These are phyloP conservation scores for Sebastes kiyomatsui DNA, from an alignment of 2,797 vertebrate species.

Conservation along the genomic window DNA sequence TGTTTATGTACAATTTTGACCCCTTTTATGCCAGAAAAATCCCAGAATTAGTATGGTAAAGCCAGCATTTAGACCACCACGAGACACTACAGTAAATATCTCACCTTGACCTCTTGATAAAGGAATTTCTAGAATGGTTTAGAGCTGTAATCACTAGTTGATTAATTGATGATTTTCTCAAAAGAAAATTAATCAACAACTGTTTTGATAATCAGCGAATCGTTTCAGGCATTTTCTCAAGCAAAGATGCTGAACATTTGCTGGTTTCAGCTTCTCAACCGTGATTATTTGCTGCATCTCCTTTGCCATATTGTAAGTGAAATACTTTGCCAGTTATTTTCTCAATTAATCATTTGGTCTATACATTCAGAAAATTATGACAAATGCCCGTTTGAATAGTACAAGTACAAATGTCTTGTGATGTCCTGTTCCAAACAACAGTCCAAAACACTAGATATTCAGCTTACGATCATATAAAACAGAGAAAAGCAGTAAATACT, in stretches of 20 bases:
- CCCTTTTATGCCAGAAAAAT: not conserved
- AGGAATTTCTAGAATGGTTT: not conserved
- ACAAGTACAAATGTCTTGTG: not conserved
- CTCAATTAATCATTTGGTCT: not conserved
- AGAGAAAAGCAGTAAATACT: not conserved
- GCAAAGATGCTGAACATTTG: not conserved
- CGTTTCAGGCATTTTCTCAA: not conserved
- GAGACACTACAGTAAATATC: not conserved
- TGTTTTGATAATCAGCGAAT: not conserved
- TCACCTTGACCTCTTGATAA: not conserved
- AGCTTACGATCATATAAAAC: not conserved
- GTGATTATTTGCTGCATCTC: not conserved
- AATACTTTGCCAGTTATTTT: not conserved
- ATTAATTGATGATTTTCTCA: too few relatives aligned
- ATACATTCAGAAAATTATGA: not conserved
- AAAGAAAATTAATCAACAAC: not conserved
- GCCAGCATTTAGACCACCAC: not conserved
- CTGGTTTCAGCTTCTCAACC: not conserved
- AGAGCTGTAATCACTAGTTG: not conserved
- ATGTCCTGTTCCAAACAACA: not conserved
- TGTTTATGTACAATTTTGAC: not conserved
- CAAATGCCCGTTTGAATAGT: not conserved
- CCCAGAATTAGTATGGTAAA: not conserved
- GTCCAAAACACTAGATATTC: not conserved
- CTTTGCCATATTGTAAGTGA: not conserved